Percentiles rank a stretch among this genome's conserved stretches.
phyloP scores from a whole-genome alignment of 2,797 vertebrate species.

The Thamnophis elegans region DNA sequence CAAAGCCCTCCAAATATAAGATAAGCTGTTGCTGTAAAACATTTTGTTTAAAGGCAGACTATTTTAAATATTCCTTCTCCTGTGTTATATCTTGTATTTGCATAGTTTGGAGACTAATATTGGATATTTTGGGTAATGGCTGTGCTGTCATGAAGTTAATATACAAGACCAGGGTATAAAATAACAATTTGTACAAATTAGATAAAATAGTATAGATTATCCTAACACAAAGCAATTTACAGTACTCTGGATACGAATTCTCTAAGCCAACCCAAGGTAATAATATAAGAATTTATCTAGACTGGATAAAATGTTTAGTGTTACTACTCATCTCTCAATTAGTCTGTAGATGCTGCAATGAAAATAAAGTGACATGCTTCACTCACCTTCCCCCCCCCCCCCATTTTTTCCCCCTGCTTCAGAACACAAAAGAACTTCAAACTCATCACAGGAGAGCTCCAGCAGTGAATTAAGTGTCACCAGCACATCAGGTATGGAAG shows the following conservation, averaged over 20 bases:
- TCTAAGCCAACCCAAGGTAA: not conserved
- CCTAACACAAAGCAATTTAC: not conserved
- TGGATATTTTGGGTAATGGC: not conserved
- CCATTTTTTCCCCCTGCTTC: conserved; percentile 41
- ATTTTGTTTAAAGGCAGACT: not conserved
- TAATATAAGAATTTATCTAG: not conserved
- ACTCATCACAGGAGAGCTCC: conserved; percentile 75
- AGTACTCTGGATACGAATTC: not conserved
- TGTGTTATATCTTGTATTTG: not conserved
- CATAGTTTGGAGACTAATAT: not conserved
- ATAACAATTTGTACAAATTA: not conserved
- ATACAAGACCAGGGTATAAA: not conserved
- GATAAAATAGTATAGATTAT: not conserved
- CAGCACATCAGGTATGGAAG: conserved; percentile 82
- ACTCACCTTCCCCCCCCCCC: not conserved
- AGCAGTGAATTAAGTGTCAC: conserved; percentile 83
- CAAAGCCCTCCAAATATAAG: not conserved
- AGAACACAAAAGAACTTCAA: conserved; percentile 67
- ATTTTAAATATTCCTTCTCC: not conserved
- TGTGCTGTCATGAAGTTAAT: not conserved
- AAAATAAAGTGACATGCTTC: conserved; percentile 1
- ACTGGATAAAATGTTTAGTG: not conserved
- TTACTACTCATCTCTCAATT: not conserved
- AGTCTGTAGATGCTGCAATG: not conserved
- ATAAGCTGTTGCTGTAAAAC: not conserved